Base-by-base conservation (phyloP, 2,888 invertebrate genomes). In the Plemyria rubiginata region DNA sequence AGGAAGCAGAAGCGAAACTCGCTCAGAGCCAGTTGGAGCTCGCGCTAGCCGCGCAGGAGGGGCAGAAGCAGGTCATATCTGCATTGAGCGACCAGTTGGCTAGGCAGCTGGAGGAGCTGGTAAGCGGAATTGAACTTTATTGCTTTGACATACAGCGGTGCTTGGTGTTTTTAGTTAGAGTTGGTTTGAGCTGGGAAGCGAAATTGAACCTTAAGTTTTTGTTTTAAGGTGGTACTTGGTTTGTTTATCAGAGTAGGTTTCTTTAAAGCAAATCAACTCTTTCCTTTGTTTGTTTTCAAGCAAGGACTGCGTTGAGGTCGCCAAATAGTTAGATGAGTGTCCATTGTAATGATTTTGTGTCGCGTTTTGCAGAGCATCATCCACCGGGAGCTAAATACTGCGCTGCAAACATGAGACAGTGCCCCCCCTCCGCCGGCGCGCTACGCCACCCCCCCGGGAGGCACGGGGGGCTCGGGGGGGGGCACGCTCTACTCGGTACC, bases 1-100 rank as follows among this genome's bases (percentile, higher is more conserved):
- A 91, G 92, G 91, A 92, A 40, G 91, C 90, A 52, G 96, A 96
- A 74, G 94, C 96, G 41, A 96, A 96, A 78, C 86, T 96, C 71
- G 95, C 96, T 16, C 97, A 97, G 81, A 95, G 96, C 67, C 97
- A 97, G 87, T 87, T 97, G 75, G 97, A 97, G 76, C 94, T 96
- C 50, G 96, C 96, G 1, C 87, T 96, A 58, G 95, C 96, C 66
- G 95, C 97, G 32, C 96, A 97, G 80, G 97, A 97, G 83, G 96
- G 96, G 16, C 97, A 97, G 87, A 93, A 96, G 73, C 95, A 96
- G 80, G 96, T 97, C 70, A 92, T 97, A 73, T 95, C 96, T 77
- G 96, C 97, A 41, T 91, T 97, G 73, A 97, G 96, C 88, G 95
- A 96, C 75, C 97, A 98, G 90, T 94, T 97, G 78, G 97, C 97